Percentiles rank a stretch among this genome's conserved stretches.
Evolutionary conservation across 2,888 invertebrate genomes (phyloP).

Genomic region (Poecilus cupreus): DNA sequence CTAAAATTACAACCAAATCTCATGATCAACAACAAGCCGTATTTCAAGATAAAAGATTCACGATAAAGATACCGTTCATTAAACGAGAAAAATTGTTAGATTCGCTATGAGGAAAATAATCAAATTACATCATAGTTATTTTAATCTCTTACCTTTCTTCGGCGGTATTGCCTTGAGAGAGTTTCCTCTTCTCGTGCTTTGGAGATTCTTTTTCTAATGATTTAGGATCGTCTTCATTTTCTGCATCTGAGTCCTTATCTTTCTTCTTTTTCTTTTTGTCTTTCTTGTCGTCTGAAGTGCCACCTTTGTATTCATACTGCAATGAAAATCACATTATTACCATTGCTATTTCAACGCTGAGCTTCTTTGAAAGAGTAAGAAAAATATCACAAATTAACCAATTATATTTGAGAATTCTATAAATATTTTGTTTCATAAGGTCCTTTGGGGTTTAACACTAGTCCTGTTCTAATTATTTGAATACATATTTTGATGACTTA

Average conservation of each 20-base stretch:
- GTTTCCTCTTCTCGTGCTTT: slow-evolving; percentile 67
- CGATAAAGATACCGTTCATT: no score
- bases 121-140: not conserved
- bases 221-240: slow-evolving; percentile 76
- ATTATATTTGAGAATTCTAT: no score
- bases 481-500: no score
- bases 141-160: slow-evolving; percentile 62
- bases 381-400: no score
- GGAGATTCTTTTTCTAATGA: slow-evolving; percentile 69
- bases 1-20: no score
- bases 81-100: not conserved
- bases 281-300: slow-evolving; percentile 75
- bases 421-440: no score
- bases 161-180: slow-evolving; percentile 53
- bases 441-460: no score
- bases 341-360: no score
- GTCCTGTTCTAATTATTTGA: no score
- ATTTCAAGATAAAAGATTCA: no score
- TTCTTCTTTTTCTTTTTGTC: slow-evolving; percentile 85
- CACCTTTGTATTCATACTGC: slow-evolving; percentile 89
- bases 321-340: slow-evolving; percentile 65
- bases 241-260: slow-evolving; percentile 88
- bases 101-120: not conserved
- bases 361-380: no score
- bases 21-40: no score